A percentile compares a stretch with the other conserved stretches of the same genome.
Conservation (phyloP, 2,113 vertebrate genomes). For the Podilymbus podiceps region DNA sequence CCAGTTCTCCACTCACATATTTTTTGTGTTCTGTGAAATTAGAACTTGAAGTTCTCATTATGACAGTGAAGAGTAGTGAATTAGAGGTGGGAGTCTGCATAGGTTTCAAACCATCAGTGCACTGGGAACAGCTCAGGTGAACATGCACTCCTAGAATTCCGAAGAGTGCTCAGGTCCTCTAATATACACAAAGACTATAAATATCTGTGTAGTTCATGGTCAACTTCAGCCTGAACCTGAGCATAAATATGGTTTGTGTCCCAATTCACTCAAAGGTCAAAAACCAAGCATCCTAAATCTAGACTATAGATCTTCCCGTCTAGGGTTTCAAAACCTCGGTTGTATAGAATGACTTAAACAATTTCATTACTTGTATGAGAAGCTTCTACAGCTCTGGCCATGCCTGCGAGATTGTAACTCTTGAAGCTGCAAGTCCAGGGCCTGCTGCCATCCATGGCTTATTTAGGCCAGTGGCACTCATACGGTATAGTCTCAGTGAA, state of each 20-base stretch:
- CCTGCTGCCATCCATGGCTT: background rate
- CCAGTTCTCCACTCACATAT: background rate
- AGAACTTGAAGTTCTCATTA: background rate
- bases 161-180: background rate
- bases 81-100: background rate
- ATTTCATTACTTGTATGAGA: background rate
- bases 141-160: background rate
- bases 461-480: background rate
- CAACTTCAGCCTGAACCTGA: background rate
- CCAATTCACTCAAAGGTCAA: background rate
- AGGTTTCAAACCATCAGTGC: background rate
- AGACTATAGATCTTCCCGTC: background rate
- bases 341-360: background rate
- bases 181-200: background rate
- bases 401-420: background rate
- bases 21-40: background rate
- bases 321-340: background rate
- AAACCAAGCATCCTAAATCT: rapidly evolving
- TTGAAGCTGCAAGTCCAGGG: background rate
- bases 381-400: background rate
- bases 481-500: rapidly evolving
- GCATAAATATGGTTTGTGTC: background rate
- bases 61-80: background rate
- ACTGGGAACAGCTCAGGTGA: background rate
- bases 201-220: background rate